Base-by-base conservation (phyloP, 2,888 invertebrate genomes). In the Prosapia bicincta region DNA sequence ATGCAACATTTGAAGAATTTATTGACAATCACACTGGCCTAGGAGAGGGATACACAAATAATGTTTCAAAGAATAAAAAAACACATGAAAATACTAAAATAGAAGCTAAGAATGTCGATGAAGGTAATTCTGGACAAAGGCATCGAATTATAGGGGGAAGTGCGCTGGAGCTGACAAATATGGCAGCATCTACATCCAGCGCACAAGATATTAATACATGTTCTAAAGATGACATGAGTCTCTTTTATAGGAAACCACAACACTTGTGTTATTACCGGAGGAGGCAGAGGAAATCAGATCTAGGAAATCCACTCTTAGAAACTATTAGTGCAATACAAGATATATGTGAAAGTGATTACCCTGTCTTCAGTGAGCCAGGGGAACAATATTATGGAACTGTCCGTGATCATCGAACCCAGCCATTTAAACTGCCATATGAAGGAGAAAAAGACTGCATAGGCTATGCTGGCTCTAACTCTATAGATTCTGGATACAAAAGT, bases 401-500 rank as follows among this genome's bases (percentile, higher is more conserved):
- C n/a, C 72, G 76, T 26, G 78, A 78, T 1, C 74, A 72, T 26
- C 76, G 76, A 3, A 32, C 73, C n/a, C 66, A 71, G 3, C 71
- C 69, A 1, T 72, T 76, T 10, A 67, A 76, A 7, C 72, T 74
- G 38, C 73, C 66, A 67, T 69, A 74, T n/a, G 81, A 82, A 71
- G 81, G 79, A 15, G 83, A 83, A 54, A 80, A 81, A 15, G 83
- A 83, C 76, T 82, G 82, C 0, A 81, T 82, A 26, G 83, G 83
- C 13, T 84, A 84, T 76, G 83, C 83, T 1, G 84, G 83, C 13
- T 82, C 83, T 68, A 83, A 83, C 78, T 83, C 83, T 24, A 81
- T 84, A 20, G 84, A 84, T 79, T 83, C 83, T 54, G 83, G 84
- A 10, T 84, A 84, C 80, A 83, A 84, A 78, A 83, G 84, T 76